Base-by-base conservation (phyloP, 2,797 vertebrate genomes). In the Galago senegalensis region DNA sequence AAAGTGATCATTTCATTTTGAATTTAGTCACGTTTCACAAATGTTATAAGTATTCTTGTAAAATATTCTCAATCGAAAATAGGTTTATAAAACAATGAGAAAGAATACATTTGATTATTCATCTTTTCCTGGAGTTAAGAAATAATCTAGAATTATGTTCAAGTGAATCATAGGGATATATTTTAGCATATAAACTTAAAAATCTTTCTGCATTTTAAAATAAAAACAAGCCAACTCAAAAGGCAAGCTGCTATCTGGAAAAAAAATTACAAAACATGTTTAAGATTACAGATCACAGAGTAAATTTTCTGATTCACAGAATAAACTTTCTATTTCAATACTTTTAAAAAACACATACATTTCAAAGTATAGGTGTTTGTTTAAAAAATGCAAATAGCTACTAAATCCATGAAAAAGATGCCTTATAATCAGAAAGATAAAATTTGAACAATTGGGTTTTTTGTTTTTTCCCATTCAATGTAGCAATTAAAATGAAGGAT, bases 171-270 rank as follows among this genome's bases (percentile, higher is more conserved):
- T 34, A 67, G 86, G 14, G 34, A n/a, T 34, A 17, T 72, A 77
- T 87, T 93, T 93, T 82, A 92, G 20, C 61, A 72, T 3, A 81
- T 77, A 20, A 89, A 90, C 40, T 80, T 92, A 80, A 79, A 93
- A 79, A 77, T 93, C 75, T 94, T 84, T 91, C 40, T 89, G 2
- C 13, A 21, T 83, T 27, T 92, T 21, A 80, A 91, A 86, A 67
- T 77, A 75, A 70, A 80, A 1, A 82, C 49, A 53, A 61, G 75
- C 5, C 70, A 84, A 93, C 31, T 53, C 73, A 93, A 69, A 70
- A 72, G 46, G 5, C 6, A 92, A 81, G 13, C 17, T 83, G 8
- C 70, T 89, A 91, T 49, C 20, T 56, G 29, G 7, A 69, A 65
- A 63, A 91, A 69, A 14, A 76, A 82, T 77, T 81, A 77, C 34